Conservation (phyloP, 2,888 invertebrate species). For the Drosophila yooni region DNA sequence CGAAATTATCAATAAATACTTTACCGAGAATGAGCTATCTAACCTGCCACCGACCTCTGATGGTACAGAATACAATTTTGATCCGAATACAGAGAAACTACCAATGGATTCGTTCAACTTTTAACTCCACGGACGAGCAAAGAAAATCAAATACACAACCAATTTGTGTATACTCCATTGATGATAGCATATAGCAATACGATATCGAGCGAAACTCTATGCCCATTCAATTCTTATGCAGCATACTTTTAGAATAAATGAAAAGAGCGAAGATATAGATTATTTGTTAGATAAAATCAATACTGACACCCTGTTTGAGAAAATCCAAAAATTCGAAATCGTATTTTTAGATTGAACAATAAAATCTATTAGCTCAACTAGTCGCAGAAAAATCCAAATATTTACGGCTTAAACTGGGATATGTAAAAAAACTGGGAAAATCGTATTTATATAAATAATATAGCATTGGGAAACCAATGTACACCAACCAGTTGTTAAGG, state of each 20-base stretch:
- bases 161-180: constrained; percentile 44
- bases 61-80: constrained; percentile 94
- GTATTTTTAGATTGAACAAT: neutral
- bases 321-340: neutral
- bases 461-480: neutral
- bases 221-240: constrained; percentile 38
- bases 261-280: neutral
- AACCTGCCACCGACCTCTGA: constrained; percentile 90
- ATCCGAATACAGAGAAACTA: constrained; percentile 88
- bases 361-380: neutral
- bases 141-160: constrained; percentile 23
- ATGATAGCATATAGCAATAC: constrained; percentile 54
- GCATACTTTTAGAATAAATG: neutral
- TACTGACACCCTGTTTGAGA: neutral
- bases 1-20: constrained; percentile 99
- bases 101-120: constrained; percentile 83
- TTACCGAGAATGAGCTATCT: constrained; percentile 89
- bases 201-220: constrained; percentile 60
- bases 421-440: neutral
- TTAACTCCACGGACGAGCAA: constrained; percentile 63
- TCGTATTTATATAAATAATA: neutral
- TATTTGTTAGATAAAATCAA: neutral
- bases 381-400: neutral
- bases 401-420: neutral
- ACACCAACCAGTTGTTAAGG: neutral